Conservation (phyloP, 2,797 vertebrate genomes). For the Neostethus bicornis region DNA sequence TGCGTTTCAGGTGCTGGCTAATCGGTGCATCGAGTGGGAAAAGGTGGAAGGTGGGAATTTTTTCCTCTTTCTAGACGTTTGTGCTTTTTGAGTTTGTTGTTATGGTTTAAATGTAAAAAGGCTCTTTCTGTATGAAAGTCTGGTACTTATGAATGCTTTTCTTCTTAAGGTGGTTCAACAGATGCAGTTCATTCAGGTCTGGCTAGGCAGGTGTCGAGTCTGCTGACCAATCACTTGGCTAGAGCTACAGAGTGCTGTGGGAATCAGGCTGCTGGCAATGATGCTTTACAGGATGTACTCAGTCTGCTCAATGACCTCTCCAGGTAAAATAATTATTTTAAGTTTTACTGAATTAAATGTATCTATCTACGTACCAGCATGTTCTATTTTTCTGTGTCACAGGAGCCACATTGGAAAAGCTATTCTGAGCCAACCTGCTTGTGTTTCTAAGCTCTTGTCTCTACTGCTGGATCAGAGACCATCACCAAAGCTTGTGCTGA, state of each 20-base stretch:
- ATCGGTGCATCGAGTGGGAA: slow-evolving; percentile 98
- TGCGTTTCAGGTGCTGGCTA: slow-evolving; percentile 97
- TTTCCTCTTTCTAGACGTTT: not conserved
- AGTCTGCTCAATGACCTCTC: slow-evolving; percentile 98
- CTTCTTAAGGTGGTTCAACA: slow-evolving; percentile 88
- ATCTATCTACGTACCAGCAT: not conserved
- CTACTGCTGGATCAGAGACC: slow-evolving; percentile 96
- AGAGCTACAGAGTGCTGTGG: slow-evolving; percentile 96
- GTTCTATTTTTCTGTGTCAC: slow-evolving; percentile 27
- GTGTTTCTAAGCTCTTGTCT: slow-evolving; percentile 97
- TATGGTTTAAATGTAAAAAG: not conserved
- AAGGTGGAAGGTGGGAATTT: slow-evolving; percentile 91
- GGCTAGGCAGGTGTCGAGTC: slow-evolving; percentile 95
- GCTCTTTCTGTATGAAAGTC: not conserved
- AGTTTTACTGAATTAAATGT: not conserved
- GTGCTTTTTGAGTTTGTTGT: not conserved
- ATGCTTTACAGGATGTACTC: slow-evolving; percentile 96
- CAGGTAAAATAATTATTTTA: slow-evolving; percentile 77
- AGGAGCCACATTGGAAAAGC: slow-evolving; percentile 99
- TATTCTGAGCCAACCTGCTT: slow-evolving; percentile 97
- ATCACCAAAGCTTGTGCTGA: slow-evolving; percentile 97
- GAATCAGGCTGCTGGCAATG: slow-evolving; percentile 97
- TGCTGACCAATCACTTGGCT: slow-evolving; percentile 96
- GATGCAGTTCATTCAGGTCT: slow-evolving; percentile 97
- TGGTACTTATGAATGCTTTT: not conserved